These are phyloP conservation scores for Carposina sasakii DNA, from an alignment of 1,140 invertebrate genomes.

Conservation along the genomic window DNA sequence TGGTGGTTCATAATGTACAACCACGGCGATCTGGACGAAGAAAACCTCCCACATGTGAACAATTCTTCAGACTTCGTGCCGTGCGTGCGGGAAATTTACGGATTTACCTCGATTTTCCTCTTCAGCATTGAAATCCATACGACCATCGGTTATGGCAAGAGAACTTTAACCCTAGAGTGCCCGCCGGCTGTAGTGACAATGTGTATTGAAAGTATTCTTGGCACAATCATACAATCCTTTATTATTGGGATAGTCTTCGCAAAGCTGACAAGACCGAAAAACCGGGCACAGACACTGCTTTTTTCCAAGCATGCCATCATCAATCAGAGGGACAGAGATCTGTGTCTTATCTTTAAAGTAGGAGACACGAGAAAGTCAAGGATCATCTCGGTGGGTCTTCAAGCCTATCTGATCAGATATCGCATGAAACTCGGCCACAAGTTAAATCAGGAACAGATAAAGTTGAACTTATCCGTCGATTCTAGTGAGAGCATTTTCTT, in stretches of 20 bases:
- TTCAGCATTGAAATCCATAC: slow-evolving; percentile 79
- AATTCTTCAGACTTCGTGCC: slow-evolving; percentile 46
- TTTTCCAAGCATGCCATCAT: slow-evolving; percentile 92
- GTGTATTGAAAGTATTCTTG: slow-evolving; percentile 95
- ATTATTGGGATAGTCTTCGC: slow-evolving; percentile 83
- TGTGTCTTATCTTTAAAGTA: slow-evolving; percentile 91
- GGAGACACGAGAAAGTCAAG: slow-evolving; percentile 95
- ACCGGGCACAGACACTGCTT: slow-evolving; percentile 90
- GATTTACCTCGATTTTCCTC: slow-evolving; percentile 75
- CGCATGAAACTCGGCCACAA: slow-evolving; percentile 82
- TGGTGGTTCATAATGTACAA: slow-evolving; percentile 77
- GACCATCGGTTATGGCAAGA: slow-evolving; percentile 75
- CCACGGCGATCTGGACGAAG: slow-evolving; percentile 76
- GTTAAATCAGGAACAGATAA: slow-evolving; percentile 77
- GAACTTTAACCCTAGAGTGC: slow-evolving; percentile 85
- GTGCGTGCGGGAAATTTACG: slow-evolving; percentile 73
- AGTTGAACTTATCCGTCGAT: slow-evolving; percentile 80
- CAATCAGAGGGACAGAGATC: slow-evolving; percentile 83
- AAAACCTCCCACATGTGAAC: slow-evolving; percentile 31
- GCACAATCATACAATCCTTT: slow-evolving; percentile 88
- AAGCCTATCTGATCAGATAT: slow-evolving; percentile 85
- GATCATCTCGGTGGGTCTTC: slow-evolving; percentile 86
- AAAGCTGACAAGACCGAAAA: slow-evolving; percentile 94
- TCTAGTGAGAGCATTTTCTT: slow-evolving; percentile 83
- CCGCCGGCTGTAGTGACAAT: slow-evolving; percentile 93